Percentiles rank a stretch among this genome's conserved stretches.
phyloP scores from a whole-genome alignment of 2,797 vertebrate species.

The Tadarida brasiliensis region DNA sequence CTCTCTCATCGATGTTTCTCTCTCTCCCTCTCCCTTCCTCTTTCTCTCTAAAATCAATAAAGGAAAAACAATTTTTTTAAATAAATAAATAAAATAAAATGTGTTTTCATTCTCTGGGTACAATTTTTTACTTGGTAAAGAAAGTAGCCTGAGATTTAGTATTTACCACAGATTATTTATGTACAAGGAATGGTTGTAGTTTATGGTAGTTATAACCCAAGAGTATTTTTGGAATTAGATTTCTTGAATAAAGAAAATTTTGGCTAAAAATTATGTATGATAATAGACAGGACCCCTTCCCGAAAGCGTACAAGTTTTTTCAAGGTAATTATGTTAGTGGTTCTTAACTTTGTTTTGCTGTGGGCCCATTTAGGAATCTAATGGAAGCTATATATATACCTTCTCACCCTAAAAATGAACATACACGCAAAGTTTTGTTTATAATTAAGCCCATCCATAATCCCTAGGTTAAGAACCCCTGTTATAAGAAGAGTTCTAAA shows the following conservation, averaged over 20 bases:
- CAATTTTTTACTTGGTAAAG: background rate
- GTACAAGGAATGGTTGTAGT: background rate
- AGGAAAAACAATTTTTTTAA: no score
- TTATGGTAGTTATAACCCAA: background rate
- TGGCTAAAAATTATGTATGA: background rate
- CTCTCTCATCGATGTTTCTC: no score
- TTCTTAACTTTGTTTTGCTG: background rate
- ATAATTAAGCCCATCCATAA: background rate
- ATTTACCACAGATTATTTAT: background rate
- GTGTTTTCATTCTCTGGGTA: background rate
- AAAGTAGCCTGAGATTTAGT: background rate
- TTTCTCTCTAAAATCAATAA: no score
- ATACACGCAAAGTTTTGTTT: background rate
- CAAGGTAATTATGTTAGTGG: background rate
- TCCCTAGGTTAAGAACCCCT: background rate
- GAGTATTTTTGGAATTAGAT: background rate
- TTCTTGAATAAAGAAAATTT: conserved; percentile 18
- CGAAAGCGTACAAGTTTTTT: background rate
- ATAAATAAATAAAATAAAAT: background rate
- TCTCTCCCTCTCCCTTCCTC: no score
- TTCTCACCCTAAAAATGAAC: background rate
- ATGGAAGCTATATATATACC: background rate
- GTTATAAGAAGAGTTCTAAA: background rate
- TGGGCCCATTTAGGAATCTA: background rate
- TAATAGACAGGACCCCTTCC: background rate